Conservation (phyloP, 2,113 vertebrate species). For the Pseudorectes ferrugineus region DNA sequence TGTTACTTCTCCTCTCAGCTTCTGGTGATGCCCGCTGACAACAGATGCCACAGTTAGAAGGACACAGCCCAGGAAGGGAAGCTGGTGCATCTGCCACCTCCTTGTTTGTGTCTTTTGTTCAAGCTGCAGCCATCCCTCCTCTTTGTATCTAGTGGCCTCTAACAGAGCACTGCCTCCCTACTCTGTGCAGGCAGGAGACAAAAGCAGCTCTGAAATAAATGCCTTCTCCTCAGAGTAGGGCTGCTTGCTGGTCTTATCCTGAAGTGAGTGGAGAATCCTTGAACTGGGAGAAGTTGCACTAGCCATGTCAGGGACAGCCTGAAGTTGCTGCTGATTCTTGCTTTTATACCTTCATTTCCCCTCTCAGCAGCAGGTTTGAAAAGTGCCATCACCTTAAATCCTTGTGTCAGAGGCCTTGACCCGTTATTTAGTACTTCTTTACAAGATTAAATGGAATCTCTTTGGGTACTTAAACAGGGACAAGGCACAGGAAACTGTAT, state of each 20-base stretch:
- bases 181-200: neutral
- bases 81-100: neutral
- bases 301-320: neutral
- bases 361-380: neutral
- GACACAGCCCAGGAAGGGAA: neutral
- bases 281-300: neutral
- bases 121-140: neutral
- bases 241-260: neutral
- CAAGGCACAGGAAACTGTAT: neutral
- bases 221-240: neutral
- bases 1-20: neutral
- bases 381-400: neutral
- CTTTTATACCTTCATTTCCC: neutral
- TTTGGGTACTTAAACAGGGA: neutral
- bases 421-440: neutral
- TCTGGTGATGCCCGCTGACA: neutral
- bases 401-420: neutral
- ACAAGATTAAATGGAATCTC: neutral
- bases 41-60: neutral
- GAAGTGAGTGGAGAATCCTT: neutral
- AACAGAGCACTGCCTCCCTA: neutral
- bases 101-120: neutral
- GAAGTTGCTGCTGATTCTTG: neutral
- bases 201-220: neutral
- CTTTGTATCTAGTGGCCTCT: neutral